Conservation (phyloP, 2,113 vertebrate species). For the Epinephelus moara region DNA sequence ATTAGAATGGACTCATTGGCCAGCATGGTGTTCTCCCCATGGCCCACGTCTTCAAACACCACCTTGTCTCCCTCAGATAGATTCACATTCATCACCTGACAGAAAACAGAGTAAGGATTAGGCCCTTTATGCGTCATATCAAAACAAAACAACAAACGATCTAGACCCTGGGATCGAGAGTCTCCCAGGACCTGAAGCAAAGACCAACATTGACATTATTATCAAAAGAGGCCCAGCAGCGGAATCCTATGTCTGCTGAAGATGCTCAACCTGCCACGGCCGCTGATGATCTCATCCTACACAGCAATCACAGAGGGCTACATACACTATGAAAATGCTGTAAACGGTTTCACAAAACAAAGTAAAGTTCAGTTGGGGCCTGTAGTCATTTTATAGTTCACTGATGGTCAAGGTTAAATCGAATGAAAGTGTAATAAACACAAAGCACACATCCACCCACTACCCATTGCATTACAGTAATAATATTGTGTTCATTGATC, state of each 20-base stretch:
- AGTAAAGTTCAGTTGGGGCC: too few relatives aligned
- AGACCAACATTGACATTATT: not conserved
- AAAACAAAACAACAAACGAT: not conserved
- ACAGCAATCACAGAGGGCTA: not conserved
- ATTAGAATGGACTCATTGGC: conserved; percentile 95
- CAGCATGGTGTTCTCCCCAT: conserved; percentile 87
- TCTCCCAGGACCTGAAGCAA: not conserved
- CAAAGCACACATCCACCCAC: not conserved
- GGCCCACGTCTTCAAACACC: conserved; percentile 88
- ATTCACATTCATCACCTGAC: conserved; percentile 93
- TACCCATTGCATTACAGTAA: not conserved
- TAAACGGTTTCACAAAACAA: too few relatives aligned
- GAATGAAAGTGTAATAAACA: not conserved
- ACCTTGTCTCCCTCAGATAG: conserved; percentile 90
- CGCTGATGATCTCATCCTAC: not conserved
- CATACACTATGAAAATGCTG: not conserved
- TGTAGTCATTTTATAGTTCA: too few relatives aligned
- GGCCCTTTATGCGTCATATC: not conserved
- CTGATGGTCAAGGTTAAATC: not conserved
- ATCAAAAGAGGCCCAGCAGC: not conserved
- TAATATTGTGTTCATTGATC: not conserved
- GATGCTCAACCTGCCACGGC: not conserved
- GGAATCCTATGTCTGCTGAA: not conserved
- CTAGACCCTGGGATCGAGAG: not conserved
- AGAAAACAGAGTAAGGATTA: conserved; percentile 31